Evolutionary conservation across 2,888 invertebrate genomes (phyloP).

Genomic region (Boloria euphrosyne): DNA sequence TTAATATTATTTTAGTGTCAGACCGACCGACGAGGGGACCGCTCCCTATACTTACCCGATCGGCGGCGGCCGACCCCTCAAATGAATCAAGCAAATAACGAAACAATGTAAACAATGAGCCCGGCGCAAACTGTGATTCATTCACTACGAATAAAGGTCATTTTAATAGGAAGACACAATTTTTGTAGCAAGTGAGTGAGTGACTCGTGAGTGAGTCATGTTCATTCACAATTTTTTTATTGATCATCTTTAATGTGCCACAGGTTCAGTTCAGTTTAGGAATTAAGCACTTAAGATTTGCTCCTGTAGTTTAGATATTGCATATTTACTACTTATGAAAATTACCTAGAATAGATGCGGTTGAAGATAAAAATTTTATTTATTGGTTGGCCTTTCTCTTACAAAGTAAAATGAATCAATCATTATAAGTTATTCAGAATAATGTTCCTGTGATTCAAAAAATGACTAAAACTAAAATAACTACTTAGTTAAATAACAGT

Average conservation of each 20-base stretch:
- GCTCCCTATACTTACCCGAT: slow-evolving; percentile 26
- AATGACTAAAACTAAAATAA: too few species aligned
- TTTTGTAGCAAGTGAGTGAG: slow-evolving; percentile 30
- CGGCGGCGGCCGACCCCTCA: slow-evolving; percentile 38
- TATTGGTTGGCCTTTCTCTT: too few species aligned
- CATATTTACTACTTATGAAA: too few species aligned
- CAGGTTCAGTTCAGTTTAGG: too few species aligned
- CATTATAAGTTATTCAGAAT: too few species aligned
- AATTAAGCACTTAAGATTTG: too few species aligned
- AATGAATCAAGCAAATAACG: slow-evolving; percentile 43
- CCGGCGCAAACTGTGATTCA: slow-evolving; percentile 42
- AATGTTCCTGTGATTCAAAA: too few species aligned
- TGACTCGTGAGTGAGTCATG: slow-evolving; percentile 39
- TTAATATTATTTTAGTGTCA: slow-evolving; percentile 45
- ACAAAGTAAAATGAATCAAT: too few species aligned
- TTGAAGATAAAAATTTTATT: too few species aligned
- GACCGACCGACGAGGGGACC: slow-evolving; percentile 25
- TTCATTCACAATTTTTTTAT: slow-evolving; percentile 26
- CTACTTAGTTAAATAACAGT: too few species aligned
- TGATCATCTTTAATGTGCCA: not conserved
- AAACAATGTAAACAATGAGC: slow-evolving; percentile 43
- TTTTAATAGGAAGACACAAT: slow-evolving; percentile 41
- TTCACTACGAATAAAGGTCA: slow-evolving; percentile 44
- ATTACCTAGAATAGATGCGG: too few species aligned
- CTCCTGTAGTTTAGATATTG: too few species aligned